phyloP scores from a whole-genome alignment of 2,113 vertebrate genomes.

The Corvus hawaiiensis region DNA sequence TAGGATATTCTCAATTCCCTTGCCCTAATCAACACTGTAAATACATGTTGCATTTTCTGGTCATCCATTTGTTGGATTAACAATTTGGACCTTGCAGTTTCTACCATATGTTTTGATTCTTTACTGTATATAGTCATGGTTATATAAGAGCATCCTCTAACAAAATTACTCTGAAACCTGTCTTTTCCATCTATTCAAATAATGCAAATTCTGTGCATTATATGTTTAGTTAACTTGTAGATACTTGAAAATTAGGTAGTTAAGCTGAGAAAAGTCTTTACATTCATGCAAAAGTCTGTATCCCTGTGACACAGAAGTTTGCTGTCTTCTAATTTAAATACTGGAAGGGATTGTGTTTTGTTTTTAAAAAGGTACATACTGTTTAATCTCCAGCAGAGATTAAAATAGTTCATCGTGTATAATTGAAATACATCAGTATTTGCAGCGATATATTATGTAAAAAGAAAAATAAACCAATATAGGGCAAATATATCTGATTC shows the following conservation, averaged over 20 bases:
- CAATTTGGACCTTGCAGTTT: slow-evolving; percentile 31
- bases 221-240: background rate
- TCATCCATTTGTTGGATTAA: slow-evolving; percentile 38
- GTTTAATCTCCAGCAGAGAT: background rate
- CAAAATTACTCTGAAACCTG: background rate
- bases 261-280: background rate
- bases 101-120: slow-evolving; percentile 1
- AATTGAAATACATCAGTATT: background rate
- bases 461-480: background rate
- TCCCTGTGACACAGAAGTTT: background rate
- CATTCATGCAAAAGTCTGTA: background rate
- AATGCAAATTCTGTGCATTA: background rate
- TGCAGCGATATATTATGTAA: background rate
- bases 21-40: slow-evolving; percentile 46
- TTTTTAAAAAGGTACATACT: background rate
- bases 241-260: background rate
- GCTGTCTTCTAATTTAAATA: background rate
- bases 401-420: background rate
- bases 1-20: slow-evolving; percentile 42
- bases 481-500: background rate
- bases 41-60: slow-evolving; percentile 4
- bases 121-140: background rate
- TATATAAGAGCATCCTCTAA: background rate
- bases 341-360: background rate
- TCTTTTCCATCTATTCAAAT: background rate